A percentile compares a stretch with the other conserved stretches of the same genome.
phyloP scores from a whole-genome alignment of 2,797 vertebrate species.

The Falco berigora region DNA sequence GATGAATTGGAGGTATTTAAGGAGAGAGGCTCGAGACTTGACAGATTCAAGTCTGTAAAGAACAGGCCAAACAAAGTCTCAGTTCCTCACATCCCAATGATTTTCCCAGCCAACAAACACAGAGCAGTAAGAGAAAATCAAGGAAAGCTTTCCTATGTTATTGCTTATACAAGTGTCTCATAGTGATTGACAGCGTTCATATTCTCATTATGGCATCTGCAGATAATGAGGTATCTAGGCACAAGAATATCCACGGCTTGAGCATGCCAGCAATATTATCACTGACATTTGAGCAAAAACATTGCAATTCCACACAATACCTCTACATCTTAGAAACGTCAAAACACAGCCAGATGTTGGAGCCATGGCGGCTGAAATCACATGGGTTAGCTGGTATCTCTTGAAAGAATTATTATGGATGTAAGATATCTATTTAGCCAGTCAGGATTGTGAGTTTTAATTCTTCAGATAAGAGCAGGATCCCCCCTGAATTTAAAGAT shows the following conservation, averaged over 20 bases:
- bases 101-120: background rate
- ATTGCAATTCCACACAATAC: slow-evolving; percentile 64
- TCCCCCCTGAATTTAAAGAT: background rate
- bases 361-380: slow-evolving; percentile 61
- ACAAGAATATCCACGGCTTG: slow-evolving; percentile 65
- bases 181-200: slow-evolving; percentile 71
- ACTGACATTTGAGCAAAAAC: slow-evolving; percentile 67
- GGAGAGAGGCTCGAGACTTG: background rate
- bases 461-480: slow-evolving; percentile 48
- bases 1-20: background rate
- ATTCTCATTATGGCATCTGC: slow-evolving; percentile 70
- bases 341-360: slow-evolving; percentile 71
- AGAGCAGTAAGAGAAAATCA: slow-evolving; percentile 34
- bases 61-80: background rate
- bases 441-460: slow-evolving; percentile 51
- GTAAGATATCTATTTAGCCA: slow-evolving; percentile 46
- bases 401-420: slow-evolving; percentile 42
- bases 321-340: slow-evolving; percentile 69
- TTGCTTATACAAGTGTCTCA: slow-evolving; percentile 53
- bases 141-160: slow-evolving; percentile 37
- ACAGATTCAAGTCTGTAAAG: background rate
- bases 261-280: slow-evolving; percentile 73
- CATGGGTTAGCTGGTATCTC: slow-evolving; percentile 52
- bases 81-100: background rate
- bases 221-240: slow-evolving; percentile 70